Evolutionary conservation across 1,140 invertebrate species (phyloP).

Genomic region (silkworm (Bombyx mori)): ASM3026992v2 NC_085108.1:4656001-4656500

Average conservation of each 20-base stretch:
- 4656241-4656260: constrained; percentile 63
- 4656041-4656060: constrained; percentile 6
- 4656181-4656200: constrained; percentile 13
- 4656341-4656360: constrained; percentile 12
- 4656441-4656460: too few relatives aligned
- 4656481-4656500: too few relatives aligned
- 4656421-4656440: too few relatives aligned
- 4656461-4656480: too few relatives aligned
- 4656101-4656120: constrained; percentile 52
- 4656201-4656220: constrained; percentile 29
- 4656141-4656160: constrained; percentile 23
- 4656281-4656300: constrained; percentile 16
- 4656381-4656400: too few relatives aligned
- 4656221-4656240: constrained; percentile 51
- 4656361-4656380: constrained; percentile 15
- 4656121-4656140: constrained; percentile 22
- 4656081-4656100: constrained; percentile 43
- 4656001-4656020: too few relatives aligned
- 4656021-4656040: too few relatives aligned
- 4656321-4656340: constrained; percentile 42
- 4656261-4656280: constrained; percentile 24
- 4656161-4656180: constrained; percentile 15
- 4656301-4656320: constrained; percentile 27
- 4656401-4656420: too few relatives aligned
- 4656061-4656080: constrained; percentile 33